Percentiles rank a stretch among this genome's conserved stretches.
Conservation (phyloP, 2,797 vertebrate genomes). For the Sebastes steindachneri region DNA sequence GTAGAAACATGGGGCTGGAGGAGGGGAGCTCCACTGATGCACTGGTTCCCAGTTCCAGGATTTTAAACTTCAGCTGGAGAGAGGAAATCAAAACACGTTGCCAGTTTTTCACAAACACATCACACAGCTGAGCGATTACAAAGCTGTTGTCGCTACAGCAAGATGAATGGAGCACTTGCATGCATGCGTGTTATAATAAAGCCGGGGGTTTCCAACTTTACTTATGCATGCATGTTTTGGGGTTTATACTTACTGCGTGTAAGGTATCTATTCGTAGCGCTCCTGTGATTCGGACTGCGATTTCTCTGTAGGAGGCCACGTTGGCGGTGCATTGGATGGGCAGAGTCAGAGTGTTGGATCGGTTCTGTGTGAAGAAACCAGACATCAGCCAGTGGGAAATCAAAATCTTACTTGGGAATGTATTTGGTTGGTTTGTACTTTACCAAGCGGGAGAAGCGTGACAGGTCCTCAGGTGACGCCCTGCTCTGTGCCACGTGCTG, state of each 20-base stretch:
- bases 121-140: constrained; percentile 2
- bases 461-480: constrained; percentile 87
- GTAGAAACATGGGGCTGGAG: constrained; percentile 91
- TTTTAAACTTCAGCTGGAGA: constrained; percentile 92
- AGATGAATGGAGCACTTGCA: neutral
- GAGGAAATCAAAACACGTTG: constrained; percentile 54
- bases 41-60: constrained; percentile 86
- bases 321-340: constrained; percentile 88
- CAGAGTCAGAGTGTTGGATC: constrained; percentile 88
- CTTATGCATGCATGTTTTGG: neutral
- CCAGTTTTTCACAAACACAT: constrained; percentile 36
- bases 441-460: constrained; percentile 89
- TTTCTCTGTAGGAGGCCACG: constrained; percentile 86
- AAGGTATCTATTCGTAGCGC: constrained; percentile 88
- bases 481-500: constrained; percentile 83
- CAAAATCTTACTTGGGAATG: neutral
- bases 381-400: neutral
- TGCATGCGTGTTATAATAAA: neutral
- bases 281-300: constrained; percentile 83
- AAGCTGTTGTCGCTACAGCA: neutral
- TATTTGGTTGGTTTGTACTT: neutral
- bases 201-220: neutral
- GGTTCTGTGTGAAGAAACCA: constrained; percentile 84
- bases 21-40: constrained; percentile 87
- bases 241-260: constrained; percentile 85